Percentiles rank a stretch among this genome's conserved stretches.
Conservation (phyloP, 1,140 invertebrate species). For the Pogonomyrmex barbatus region DNA sequence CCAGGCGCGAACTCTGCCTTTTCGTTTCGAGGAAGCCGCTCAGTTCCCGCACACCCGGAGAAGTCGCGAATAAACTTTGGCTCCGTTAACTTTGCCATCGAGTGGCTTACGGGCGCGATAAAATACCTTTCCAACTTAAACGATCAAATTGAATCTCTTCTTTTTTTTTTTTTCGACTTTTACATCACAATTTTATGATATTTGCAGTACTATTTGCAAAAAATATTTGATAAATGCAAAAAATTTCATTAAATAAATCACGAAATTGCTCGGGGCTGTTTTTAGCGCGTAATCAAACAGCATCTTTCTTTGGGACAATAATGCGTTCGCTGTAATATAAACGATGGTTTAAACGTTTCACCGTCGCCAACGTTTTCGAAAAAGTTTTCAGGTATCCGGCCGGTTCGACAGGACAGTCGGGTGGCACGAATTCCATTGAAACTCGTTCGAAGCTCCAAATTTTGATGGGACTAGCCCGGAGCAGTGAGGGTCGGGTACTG, state of each 20-base stretch:
- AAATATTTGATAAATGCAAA: constrained; percentile 2
- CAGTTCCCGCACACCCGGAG: not conserved
- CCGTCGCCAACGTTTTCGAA: constrained; percentile 60
- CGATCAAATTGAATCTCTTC: not conserved
- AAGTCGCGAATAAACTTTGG: constrained; percentile 50
- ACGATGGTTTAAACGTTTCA: constrained; percentile 57
- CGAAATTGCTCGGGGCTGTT: not conserved
- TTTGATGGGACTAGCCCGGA: constrained; percentile 80
- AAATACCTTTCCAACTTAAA: constrained; percentile 8
- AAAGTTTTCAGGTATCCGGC: constrained; percentile 64
- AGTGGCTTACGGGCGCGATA: not conserved
- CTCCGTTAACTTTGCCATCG: constrained; percentile 39
- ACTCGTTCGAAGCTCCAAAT: constrained; percentile 80
- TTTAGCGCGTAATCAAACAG: not conserved
- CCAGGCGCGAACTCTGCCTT: constrained; percentile 76
- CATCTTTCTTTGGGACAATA: constrained; percentile 23
- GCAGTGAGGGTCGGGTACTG: constrained; percentile 80
- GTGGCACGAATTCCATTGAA: constrained; percentile 76
- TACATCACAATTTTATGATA: not conserved
- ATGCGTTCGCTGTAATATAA: constrained; percentile 57
- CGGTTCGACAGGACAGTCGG: constrained; percentile 69
- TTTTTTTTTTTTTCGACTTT: not conserved
- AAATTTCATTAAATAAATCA: constrained; percentile 9
- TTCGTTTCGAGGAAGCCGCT: constrained; percentile 72
- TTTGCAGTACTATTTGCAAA: not conserved